A percentile compares a stretch with the other conserved stretches of the same genome.
These are phyloP conservation scores for Invenusta paracnida DNA, from an alignment of 2,888 invertebrate species.

Conservation along the genomic window DNA sequence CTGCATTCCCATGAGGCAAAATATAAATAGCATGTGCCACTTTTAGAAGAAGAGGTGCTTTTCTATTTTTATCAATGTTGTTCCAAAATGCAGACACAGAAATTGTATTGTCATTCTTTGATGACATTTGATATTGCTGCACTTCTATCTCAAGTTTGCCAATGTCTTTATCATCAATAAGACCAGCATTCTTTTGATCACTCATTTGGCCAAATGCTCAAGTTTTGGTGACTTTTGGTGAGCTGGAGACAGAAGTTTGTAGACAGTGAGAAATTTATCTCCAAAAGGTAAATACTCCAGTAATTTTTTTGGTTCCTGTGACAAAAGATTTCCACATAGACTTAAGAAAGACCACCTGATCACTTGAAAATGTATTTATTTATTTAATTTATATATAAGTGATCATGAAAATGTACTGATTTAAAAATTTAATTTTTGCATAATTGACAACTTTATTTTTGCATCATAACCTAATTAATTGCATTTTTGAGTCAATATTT, in stretches of 20 bases:
- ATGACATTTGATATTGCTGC: neutral
- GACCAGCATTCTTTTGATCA: no score
- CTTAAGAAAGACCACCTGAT: no score
- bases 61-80: neutral
- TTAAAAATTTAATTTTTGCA: neutral
- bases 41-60: neutral
- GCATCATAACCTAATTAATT: neutral
- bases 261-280: no score
- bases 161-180: neutral
- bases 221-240: no score
- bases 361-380: no score
- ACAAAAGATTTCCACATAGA: no score
- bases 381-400: neutral
- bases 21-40: neutral
- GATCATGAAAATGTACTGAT: neutral
- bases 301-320: no score
- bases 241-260: no score
- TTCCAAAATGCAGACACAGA: no score
- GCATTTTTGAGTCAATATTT: neutral
- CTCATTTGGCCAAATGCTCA: no score
- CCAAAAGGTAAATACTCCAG: no score
- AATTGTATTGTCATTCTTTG: neutral
- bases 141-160: neutral
- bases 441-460: neutral
- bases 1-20: constrained; percentile 14